phyloP scores from a whole-genome alignment of 2,113 vertebrate species.

The Platichthys stellatus region DNA sequence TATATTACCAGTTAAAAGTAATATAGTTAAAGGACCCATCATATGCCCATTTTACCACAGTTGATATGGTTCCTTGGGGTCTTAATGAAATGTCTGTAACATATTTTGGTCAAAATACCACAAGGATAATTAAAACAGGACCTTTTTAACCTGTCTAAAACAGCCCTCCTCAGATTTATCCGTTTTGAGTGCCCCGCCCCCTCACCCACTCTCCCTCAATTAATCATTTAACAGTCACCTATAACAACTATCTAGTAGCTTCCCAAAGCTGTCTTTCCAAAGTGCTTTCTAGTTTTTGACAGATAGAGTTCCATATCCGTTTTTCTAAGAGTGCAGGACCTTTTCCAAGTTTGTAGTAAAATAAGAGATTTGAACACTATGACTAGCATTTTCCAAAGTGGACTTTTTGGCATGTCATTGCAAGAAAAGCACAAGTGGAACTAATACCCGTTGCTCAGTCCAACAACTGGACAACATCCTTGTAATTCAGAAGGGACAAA shows the following conservation, averaged over 20 bases:
- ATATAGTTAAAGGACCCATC: no score
- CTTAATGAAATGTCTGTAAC: no score
- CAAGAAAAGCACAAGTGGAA: not conserved
- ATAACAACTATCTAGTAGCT: not conserved
- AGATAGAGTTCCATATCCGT: slow-evolving; percentile 33
- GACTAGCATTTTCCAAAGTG: slow-evolving; percentile 17
- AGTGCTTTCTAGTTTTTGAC: slow-evolving; percentile 24
- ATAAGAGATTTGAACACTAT: not conserved
- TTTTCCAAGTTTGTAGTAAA: not conserved
- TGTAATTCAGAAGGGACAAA: not conserved
- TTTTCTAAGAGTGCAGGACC: slow-evolving; percentile 15
- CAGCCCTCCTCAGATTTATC: no score
- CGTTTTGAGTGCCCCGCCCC: no score
- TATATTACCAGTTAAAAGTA: not conserved
- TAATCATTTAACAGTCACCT: not conserved
- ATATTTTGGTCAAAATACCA: no score
- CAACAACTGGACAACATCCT: no score
- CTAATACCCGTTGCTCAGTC: no score
- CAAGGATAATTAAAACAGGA: no score
- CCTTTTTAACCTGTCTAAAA: no score
- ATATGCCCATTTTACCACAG: no score
- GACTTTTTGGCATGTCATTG: slow-evolving; percentile 29
- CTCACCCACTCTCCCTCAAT: no score
- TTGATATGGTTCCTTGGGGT: no score
- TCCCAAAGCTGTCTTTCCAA: not conserved